Evolutionary conservation across 1,140 invertebrate species (phyloP).

Genomic region (Drosophila nigrodunni): DNA sequence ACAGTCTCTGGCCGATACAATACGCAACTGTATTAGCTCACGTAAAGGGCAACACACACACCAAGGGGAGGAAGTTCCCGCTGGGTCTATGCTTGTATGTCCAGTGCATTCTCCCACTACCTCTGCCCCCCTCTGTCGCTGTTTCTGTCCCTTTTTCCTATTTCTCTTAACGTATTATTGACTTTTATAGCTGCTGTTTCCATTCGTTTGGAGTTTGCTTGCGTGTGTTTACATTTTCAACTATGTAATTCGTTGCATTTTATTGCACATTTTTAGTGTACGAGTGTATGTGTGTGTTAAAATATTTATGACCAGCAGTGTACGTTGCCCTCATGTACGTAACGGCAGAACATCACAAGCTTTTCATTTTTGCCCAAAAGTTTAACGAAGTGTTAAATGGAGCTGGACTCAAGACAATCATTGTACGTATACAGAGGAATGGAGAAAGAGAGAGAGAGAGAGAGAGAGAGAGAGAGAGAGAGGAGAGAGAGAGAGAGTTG

Average conservation of each 20-base stretch:
- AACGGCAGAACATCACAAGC: conserved; percentile 44
- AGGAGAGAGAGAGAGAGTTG: no score
- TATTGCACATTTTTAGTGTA: conserved; percentile 65
- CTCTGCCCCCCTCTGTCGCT: background rate
- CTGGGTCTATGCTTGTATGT: background rate
- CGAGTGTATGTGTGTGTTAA: conserved; percentile 38
- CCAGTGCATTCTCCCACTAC: conserved; percentile 3
- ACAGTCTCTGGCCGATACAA: conserved; percentile 40
- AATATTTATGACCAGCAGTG: conserved; percentile 67
- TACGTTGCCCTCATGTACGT: conserved; percentile 22
- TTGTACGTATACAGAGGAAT: conserved; percentile 5
- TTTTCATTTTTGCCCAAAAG: conserved; percentile 54
- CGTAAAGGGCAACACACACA: conserved; percentile 49
- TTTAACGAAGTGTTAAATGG: conserved; percentile 81
- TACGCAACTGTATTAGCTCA: conserved; percentile 79
- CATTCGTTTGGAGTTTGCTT: conserved; percentile 35
- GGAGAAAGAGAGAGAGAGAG: background rate
- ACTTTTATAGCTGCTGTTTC: conserved; percentile 68
- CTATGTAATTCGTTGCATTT: conserved; percentile 81
- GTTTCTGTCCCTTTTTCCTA: background rate
- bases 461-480: background rate
- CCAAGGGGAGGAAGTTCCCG: background rate
- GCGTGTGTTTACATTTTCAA: conserved; percentile 78
- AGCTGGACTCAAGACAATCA: conserved; percentile 28
- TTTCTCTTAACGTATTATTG: conserved; percentile 70